Conservation (phyloP, 2,888 invertebrate genomes). For the Torymus tubicola region DNA sequence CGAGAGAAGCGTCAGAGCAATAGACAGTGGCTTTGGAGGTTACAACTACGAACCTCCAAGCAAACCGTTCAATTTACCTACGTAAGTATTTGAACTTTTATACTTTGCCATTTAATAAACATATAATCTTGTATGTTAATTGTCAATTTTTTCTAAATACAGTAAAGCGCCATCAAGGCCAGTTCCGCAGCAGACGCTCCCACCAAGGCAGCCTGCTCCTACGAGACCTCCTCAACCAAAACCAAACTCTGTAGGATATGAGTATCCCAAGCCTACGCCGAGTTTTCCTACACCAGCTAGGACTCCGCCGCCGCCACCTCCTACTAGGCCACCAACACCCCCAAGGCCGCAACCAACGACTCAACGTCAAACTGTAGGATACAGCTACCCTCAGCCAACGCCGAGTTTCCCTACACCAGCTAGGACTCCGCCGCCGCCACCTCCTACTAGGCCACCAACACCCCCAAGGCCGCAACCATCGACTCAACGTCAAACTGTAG, state of each 20-base stretch:
- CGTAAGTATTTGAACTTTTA: constrained; percentile 60
- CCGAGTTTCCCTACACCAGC: neutral
- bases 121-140: too few relatives aligned
- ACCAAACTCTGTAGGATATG: constrained; percentile 21
- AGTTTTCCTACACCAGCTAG: neutral
- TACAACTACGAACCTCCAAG: constrained; percentile 68
- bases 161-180: constrained; percentile 48
- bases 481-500: neutral
- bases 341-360: too few relatives aligned
- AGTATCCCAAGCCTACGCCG: neutral
- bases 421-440: constrained; percentile 53
- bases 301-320: constrained; percentile 55
- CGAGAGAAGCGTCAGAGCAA: constrained; percentile 70
- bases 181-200: constrained; percentile 19
- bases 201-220: constrained; percentile 12
- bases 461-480: too few relatives aligned
- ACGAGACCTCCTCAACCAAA: constrained; percentile 49
- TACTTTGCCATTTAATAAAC: too few relatives aligned
- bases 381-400: neutral
- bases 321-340: constrained; percentile 47
- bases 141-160: neutral
- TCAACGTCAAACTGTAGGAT: neutral
- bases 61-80: constrained; percentile 68
- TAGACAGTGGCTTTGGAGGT: constrained; percentile 67
- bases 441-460: constrained; percentile 51